These are phyloP conservation scores for Micrasema longulum DNA, from an alignment of 1,140 invertebrate species.

Conservation along the genomic window DNA sequence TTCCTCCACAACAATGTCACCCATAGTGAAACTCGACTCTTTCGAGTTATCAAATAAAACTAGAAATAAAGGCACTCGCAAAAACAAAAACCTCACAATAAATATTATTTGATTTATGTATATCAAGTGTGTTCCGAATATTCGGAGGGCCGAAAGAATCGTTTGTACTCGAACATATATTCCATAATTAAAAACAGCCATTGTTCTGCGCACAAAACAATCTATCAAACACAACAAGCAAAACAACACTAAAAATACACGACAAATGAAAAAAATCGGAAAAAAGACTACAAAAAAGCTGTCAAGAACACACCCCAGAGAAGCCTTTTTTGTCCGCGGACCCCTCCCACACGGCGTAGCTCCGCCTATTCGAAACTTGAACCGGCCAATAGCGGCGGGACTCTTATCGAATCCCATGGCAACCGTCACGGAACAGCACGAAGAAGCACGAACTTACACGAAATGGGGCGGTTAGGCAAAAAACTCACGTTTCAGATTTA, in stretches of 20 bases:
- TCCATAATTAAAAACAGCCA: constrained; percentile 50
- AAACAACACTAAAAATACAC: constrained; percentile 53
- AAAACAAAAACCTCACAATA: constrained; percentile 10
- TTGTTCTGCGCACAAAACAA: constrained; percentile 50
- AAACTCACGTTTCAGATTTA: constrained; percentile 46
- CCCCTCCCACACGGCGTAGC: constrained; percentile 12
- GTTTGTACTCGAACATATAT: constrained; percentile 34
- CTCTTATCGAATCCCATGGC: constrained; percentile 41
- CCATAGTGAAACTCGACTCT: background rate
- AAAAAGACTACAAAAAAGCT: constrained; percentile 44
- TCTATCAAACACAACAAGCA: constrained; percentile 52
- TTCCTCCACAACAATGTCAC: too few relatives aligned
- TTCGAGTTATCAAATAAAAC: background rate
- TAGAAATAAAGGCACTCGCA: too few relatives aligned
- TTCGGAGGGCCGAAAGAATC: constrained; percentile 27
- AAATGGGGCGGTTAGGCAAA: constrained; percentile 40
- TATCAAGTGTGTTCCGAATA: constrained; percentile 30
- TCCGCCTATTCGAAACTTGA: background rate
- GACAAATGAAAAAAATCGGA: constrained; percentile 41
- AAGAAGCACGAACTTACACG: constrained; percentile 39
- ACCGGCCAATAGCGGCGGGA: constrained; percentile 32
- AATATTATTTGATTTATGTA: constrained; percentile 22
- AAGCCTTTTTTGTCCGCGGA: constrained; percentile 33
- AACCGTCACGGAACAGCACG: constrained; percentile 41
- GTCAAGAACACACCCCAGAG: constrained; percentile 46